Evolutionary conservation across 2,113 vertebrate species (phyloP).

Genomic region (Motacilla alba): DNA sequence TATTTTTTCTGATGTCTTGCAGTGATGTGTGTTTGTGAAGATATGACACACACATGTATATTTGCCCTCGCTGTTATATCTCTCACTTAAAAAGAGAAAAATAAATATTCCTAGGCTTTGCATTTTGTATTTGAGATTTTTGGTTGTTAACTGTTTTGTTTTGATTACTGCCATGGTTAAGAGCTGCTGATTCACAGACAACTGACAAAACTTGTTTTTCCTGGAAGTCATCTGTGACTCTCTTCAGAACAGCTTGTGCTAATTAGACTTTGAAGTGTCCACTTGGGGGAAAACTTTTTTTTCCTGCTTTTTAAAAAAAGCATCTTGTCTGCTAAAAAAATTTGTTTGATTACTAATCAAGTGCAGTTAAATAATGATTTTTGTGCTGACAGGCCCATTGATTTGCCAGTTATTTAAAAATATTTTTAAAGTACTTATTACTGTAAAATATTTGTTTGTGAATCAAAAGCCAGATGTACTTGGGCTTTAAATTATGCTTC

Average conservation of each 20-base stretch:
- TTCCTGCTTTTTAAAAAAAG: constrained; percentile 22
- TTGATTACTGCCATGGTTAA: background rate
- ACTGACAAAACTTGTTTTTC: background rate
- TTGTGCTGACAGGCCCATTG: background rate
- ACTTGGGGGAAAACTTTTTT: constrained; percentile 12
- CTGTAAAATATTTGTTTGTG: background rate
- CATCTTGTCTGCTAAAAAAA: background rate
- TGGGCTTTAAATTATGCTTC: background rate
- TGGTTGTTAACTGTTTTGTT: background rate
- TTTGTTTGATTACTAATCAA: constrained; percentile 13
- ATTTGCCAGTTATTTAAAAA: background rate
- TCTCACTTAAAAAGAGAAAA: background rate
- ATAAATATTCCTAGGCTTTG: background rate
- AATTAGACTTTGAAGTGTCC: background rate
- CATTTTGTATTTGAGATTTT: background rate
- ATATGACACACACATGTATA: fast-evolving
- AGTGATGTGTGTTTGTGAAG: background rate
- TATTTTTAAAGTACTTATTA: background rate
- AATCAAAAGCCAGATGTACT: background rate
- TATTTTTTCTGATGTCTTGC: background rate
- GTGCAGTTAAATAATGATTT: background rate
- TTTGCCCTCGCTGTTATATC: background rate
- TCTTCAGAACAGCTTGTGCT: constrained; percentile 20
- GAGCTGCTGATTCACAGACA: background rate
- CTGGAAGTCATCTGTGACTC: background rate